phyloP scores from a whole-genome alignment of 1,140 invertebrate genomes.

The Panagrolaimus sp. region DNA sequence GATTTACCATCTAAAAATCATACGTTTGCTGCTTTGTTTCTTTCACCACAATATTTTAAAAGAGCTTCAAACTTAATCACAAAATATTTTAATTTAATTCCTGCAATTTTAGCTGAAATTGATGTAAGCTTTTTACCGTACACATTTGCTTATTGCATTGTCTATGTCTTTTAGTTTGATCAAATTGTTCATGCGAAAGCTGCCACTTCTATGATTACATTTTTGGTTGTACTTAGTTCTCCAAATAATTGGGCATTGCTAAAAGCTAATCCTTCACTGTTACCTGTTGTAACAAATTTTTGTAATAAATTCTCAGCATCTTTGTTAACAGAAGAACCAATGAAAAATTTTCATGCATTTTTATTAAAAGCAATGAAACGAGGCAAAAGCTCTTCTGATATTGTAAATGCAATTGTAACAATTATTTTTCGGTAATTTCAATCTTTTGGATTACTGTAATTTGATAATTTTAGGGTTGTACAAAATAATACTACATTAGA shows the following conservation, averaged over 20 bases:
- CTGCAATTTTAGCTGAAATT: not conserved
- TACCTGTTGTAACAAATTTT: not conserved
- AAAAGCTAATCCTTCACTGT: not conserved
- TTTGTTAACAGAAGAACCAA: not conserved
- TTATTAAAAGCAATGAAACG: not conserved
- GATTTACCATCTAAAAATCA: not conserved
- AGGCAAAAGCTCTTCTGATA: not conserved
- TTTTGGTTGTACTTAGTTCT: not conserved
- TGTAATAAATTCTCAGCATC: not conserved
- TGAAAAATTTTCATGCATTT: not conserved
- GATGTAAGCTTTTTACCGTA: not conserved
- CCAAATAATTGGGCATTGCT: not conserved
- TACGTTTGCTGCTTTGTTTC: not conserved
- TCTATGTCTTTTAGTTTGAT: not conserved
- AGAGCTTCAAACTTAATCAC: not conserved
- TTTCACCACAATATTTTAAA: not conserved
- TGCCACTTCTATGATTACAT: not conserved
- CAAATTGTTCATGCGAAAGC: not conserved
- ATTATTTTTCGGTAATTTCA: not conserved
- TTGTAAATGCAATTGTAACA: slow-evolving; percentile 2
- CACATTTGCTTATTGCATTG: not conserved
- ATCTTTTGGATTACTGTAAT: not conserved
- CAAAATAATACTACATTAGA: not conserved
- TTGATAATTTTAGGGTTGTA: not conserved
- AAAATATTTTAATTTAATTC: not conserved